These are phyloP conservation scores for Piscicola geometra DNA, from an alignment of 2,888 invertebrate genomes.

Conservation along the genomic window DNA sequence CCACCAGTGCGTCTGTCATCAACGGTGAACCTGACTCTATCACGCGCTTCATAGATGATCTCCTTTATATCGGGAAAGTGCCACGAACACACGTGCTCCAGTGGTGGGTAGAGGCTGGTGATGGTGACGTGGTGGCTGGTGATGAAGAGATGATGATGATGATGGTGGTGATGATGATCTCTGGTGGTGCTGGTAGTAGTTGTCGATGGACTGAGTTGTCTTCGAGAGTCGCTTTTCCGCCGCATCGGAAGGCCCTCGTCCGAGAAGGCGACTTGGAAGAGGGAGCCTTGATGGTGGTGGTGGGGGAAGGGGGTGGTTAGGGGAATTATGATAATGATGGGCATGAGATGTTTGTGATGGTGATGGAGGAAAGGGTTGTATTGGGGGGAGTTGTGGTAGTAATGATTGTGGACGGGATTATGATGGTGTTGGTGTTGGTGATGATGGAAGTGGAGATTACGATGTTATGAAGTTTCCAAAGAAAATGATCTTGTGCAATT, in stretches of 20 bases:
- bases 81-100: not conserved
- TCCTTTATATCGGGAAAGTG: not conserved
- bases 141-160: constrained; percentile 1
- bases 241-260: not conserved
- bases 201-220: not conserved
- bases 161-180: no score
- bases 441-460: no score
- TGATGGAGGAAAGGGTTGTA: no score
- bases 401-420: no score
- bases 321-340: not conserved
- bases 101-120: not conserved
- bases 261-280: not conserved
- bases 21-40: not conserved
- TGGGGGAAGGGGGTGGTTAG: not conserved
- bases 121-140: constrained; percentile 6
- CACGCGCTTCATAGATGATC: not conserved
- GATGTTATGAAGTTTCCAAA: no score
- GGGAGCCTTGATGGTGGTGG: not conserved
- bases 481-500: no score
- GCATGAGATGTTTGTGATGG: no score
- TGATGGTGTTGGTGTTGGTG: no score
- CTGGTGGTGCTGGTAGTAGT: no score
- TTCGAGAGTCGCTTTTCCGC: not conserved
- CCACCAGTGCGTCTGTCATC: not conserved
- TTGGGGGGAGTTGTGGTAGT: no score